These are phyloP conservation scores for Orientallactaga sibirica DNA, from an alignment of 2,797 vertebrate genomes.

Conservation along the genomic window DNA sequence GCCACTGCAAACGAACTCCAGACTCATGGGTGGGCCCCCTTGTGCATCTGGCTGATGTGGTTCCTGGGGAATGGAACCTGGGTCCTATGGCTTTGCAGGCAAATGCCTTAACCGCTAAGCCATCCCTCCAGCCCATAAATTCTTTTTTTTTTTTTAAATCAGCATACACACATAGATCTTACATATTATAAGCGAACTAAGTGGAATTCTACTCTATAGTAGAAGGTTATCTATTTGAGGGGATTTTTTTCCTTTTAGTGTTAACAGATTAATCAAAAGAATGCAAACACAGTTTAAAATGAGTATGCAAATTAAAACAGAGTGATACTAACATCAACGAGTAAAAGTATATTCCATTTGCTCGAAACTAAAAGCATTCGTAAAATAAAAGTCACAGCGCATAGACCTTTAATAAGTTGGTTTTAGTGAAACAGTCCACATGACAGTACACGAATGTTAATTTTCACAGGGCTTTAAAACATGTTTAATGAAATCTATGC, in stretches of 20 bases:
- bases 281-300: background rate
- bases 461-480: background rate
- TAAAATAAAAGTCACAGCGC: background rate
- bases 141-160: too few species aligned
- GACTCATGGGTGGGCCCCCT: too few species aligned
- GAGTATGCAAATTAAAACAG: background rate
- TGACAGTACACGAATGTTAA: too few species aligned
- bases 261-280: background rate
- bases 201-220: background rate
- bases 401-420: background rate
- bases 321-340: background rate
- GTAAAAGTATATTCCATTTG: background rate
- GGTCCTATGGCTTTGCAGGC: too few species aligned
- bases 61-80: too few species aligned
- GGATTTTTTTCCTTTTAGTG: background rate
- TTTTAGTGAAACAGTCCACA: background rate
- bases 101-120: too few species aligned
- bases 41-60: too few species aligned
- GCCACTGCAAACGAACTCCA: too few species aligned
- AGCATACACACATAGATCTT: background rate
- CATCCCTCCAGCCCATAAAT: too few species aligned
- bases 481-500: background rate
- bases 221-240: background rate
- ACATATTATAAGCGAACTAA: background rate
- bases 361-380: background rate